These are phyloP conservation scores for Thaumetopoea pityocampa DNA, from an alignment of 1,140 invertebrate genomes.

Conservation along the genomic window DNA sequence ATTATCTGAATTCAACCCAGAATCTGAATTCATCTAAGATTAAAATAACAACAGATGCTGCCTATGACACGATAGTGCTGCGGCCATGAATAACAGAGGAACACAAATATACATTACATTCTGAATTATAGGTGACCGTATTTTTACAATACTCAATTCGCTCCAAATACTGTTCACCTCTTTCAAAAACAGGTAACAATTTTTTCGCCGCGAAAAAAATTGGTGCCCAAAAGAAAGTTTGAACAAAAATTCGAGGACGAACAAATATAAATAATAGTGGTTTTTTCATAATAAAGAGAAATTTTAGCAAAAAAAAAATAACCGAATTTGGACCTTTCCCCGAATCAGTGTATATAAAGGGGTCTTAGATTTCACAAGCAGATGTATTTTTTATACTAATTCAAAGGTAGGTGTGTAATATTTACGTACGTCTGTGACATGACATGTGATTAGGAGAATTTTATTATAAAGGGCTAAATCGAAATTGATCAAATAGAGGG, in stretches of 20 bases:
- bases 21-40: no score
- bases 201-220: conserved; percentile 37
- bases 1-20: no score
- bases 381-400: conserved; percentile 43
- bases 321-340: conserved; percentile 40
- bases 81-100: no score
- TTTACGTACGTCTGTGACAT: conserved; percentile 13
- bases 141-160: no score
- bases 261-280: conserved; percentile 36
- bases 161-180: conserved; percentile 31
- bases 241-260: conserved; percentile 33
- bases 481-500: conserved; percentile 1
- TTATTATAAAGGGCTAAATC: not conserved
- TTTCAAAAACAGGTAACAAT: conserved; percentile 44
- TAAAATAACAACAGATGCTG: no score
- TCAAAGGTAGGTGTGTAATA: conserved; percentile 1
- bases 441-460: not conserved
- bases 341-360: conserved; percentile 60
- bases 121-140: no score
- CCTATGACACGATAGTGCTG: no score
- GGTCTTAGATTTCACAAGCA: conserved; percentile 66
- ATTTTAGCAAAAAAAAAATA: conserved; percentile 41
- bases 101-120: no score
- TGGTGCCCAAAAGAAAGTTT: conserved; percentile 53
- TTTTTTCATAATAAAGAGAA: conserved; percentile 36